phyloP scores from a whole-genome alignment of 2,113 vertebrate species.

The Hippopotamus amphibius region DNA sequence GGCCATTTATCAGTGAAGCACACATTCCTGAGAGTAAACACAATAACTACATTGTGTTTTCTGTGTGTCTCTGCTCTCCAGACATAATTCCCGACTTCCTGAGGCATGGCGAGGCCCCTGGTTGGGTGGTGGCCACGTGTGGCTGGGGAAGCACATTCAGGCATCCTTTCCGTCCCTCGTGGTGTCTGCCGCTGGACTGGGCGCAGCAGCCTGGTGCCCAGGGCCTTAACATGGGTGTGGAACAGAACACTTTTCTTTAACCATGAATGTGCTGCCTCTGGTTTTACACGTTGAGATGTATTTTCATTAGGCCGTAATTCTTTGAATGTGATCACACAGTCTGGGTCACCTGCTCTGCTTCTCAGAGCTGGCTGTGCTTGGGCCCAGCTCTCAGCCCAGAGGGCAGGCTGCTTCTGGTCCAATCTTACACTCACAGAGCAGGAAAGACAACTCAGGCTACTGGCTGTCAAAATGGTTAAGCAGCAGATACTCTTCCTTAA shows the following conservation, averaged over 20 bases:
- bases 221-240: too few relatives aligned
- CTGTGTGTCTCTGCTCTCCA: background rate
- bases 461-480: background rate
- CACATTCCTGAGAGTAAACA: fast-evolving
- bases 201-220: background rate
- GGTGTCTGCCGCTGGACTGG: background rate
- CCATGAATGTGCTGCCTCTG: background rate
- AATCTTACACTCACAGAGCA: background rate
- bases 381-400: background rate
- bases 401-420: background rate
- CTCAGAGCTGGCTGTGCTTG: background rate
- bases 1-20: background rate
- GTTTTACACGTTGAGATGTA: background rate
- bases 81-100: too few relatives aligned
- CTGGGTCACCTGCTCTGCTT: background rate
- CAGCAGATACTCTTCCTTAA: background rate
- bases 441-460: background rate
- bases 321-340: background rate
- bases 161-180: fast-evolving
- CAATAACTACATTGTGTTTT: fast-evolving
- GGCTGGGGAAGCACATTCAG: fast-evolving
- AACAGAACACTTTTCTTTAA: background rate
- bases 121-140: fast-evolving
- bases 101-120: fast-evolving
- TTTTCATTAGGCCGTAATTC: background rate